Evolutionary conservation across 2,888 invertebrate species (phyloP), one percentile per base, ranked within the genome.

Genomic region (Boloria euphrosyne): DNA sequence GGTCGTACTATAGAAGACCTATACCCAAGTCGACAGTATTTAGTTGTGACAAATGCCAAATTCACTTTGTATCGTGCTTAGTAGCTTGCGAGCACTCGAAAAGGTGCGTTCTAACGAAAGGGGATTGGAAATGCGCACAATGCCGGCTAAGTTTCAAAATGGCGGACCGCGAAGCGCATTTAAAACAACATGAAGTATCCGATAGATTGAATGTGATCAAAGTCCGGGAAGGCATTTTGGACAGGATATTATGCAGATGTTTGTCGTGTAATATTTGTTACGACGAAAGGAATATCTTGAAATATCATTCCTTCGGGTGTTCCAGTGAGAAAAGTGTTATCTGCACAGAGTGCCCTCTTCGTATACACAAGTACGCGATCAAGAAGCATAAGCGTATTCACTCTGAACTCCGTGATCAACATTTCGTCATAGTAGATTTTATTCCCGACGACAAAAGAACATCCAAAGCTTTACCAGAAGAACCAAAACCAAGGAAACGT

Each of bases 181-280:
- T 62, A 5, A 16, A 74, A 0, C 87, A 87, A 55, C 87, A 87
- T 16, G 67, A 68, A 13, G 18, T 78, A 0, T 68, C 71, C 0
- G 73, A 73, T 0, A 78, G 77, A 0, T 68, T 87, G 2, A 79
- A 74, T 70, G 77, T 82, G 0, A 77, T 81, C 2, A 57, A 71
- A 0, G 61, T 77, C 0, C 64, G 71, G 0, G 74, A 72, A 1
- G 72, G 71, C 3, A 68, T 80, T 0, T 73, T 76, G 0, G 74
- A 78, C 0, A 74, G 73, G 55, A 70, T 82, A 0, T 31, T 85
- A 0, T 80, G 78, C 6, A 74, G 74, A 5, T 87, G 87, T 14
- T 74, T 74, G 0, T 75, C 79, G 10, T 87, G 87, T 22, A 14
- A 62, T 0, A 13, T 69, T 13, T 78, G 81, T 43, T 83, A 81